Evolutionary conservation across 2,797 vertebrate species (phyloP).

Genomic region (Anabacerthia variegaticeps): DNA sequence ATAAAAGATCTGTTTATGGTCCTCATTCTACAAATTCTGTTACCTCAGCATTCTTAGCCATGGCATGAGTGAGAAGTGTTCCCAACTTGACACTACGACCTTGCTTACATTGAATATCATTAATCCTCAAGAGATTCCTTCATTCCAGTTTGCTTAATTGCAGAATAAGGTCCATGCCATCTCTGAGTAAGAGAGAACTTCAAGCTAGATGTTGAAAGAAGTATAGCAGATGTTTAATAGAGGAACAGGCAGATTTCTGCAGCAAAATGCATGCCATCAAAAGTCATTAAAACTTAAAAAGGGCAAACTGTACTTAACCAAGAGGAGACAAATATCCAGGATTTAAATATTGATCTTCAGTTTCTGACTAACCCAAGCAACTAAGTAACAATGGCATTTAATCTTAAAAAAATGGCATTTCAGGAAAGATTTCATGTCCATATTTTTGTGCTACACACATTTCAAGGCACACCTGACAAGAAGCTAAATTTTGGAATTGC

Average conservation of each 20-base stretch:
- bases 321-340: neutral
- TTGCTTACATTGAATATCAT: neutral
- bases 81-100: neutral
- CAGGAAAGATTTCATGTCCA: neutral
- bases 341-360: neutral
- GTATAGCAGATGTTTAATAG: constrained; percentile 22
- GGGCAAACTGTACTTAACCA: constrained; percentile 13
- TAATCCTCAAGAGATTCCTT: neutral
- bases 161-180: neutral
- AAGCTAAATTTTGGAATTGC: neutral
- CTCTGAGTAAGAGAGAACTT: neutral
- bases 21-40: neutral
- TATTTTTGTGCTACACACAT: neutral
- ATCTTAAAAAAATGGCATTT: neutral
- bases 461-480: neutral
- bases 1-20: neutral
- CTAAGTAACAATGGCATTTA: neutral
- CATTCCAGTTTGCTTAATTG: neutral
- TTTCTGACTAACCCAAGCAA: neutral
- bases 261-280: neutral
- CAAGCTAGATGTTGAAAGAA: neutral
- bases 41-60: neutral
- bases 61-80: neutral
- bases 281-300: constrained; percentile 1
- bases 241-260: neutral